Evolutionary conservation across 2,113 vertebrate species (phyloP), one percentile per base, ranked within the genome.

Genomic region (Neoarius graeffei): DNA sequence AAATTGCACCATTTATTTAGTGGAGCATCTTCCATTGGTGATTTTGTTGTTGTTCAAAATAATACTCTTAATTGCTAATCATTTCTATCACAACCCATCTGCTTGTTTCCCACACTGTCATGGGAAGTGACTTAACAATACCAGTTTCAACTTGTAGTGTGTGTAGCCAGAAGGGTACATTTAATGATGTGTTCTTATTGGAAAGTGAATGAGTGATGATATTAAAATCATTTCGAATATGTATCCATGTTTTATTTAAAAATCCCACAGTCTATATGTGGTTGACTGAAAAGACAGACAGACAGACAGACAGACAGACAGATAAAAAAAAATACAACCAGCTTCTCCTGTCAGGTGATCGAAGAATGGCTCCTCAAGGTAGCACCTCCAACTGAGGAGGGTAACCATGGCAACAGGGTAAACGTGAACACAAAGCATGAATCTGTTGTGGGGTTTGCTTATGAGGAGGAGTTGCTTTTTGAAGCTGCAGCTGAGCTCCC

Each of bases 371-470:
- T 95, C 92, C 92, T 93, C 93, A 80, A 89, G 88, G 80, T 86
- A 89, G 82, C 81, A 87, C 88, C 88, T 87, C 85, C 85, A 84
- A 69, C 76, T 89, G 85, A 84, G 73, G 90, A 90, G 88, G 87
- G 94, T 95, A 92, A 89, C 95, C 94, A 95, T 93, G 92, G 94
- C 92, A 93, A 96, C 94, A 91, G 91, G 92, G 92, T 95, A 95
- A 95, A 95, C 93, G 93, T 92, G 94, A 89, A 79, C 83, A 83
- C 60, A 71, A 86, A 87, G 82, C 82, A 69, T 54, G 52, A 88
- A 88, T 88, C 73, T 84, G 82, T 84, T 88, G 87, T 88, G 81
- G 64, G 84, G 90, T 60, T 84, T 76, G 83, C 79, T 71, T 87
- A 84, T 91, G 89, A 92, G 93, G 89, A 92, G 71, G 88, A 92